Evolutionary conservation across 2,888 invertebrate species (phyloP).

Genomic region (Endomychus coccineus): DNA sequence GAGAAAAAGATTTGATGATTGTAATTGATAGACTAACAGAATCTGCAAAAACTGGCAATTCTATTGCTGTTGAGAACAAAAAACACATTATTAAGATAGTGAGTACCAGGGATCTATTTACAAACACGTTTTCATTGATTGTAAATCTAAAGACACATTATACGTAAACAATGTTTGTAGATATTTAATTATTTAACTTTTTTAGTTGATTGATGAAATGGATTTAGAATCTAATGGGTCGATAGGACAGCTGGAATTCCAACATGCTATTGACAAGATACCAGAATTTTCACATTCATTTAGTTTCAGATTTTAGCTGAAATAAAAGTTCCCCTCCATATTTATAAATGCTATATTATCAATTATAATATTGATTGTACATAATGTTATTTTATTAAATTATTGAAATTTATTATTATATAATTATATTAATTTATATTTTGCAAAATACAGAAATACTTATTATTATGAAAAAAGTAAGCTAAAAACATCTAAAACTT

Average conservation of each 20-base stretch:
- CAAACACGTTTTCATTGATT: not conserved
- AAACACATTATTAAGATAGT: constrained; percentile 51
- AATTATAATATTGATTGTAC: no score
- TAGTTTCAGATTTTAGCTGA: constrained; percentile 52
- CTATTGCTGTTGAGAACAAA: constrained; percentile 45
- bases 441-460: no score
- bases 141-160: not conserved
- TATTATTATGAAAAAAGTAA: no score
- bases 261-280: constrained; percentile 53
- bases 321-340: no score
- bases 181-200: constrained; percentile 18
- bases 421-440: no score
- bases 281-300: constrained; percentile 56
- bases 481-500: no score
- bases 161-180: not conserved
- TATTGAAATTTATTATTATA: no score
- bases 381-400: no score
- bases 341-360: no score
- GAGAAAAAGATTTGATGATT: constrained; percentile 48
- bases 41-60: constrained; percentile 29
- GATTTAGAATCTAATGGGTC: constrained; percentile 52
- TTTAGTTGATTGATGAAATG: constrained; percentile 56
- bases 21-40: constrained; percentile 48
- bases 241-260: constrained; percentile 54
- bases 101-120: constrained; percentile 31